Percentiles rank a stretch among this genome's conserved stretches.
Conservation (phyloP, 2,797 vertebrate genomes). For the Coilia nasus region DNA sequence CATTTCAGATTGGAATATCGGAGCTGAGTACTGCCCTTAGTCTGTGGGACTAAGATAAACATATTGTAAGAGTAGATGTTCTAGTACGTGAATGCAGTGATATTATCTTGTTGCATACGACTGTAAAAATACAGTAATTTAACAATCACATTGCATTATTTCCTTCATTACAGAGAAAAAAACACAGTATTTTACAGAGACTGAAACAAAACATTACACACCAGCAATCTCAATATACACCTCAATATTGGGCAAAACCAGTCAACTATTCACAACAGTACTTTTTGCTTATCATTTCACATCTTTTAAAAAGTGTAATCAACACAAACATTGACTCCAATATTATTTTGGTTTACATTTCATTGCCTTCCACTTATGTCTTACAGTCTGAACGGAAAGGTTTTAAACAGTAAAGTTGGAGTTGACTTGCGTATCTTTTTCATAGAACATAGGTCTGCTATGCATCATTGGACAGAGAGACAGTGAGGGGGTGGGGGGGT, state of each 20-base stretch:
- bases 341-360: slow-evolving; percentile 65
- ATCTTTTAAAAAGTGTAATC: slow-evolving; percentile 67
- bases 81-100: slow-evolving; percentile 63
- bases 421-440: slow-evolving; percentile 2
- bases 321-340: slow-evolving; percentile 71
- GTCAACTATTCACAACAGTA: slow-evolving; percentile 78
- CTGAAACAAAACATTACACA: slow-evolving; percentile 78
- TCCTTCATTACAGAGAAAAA: slow-evolving; percentile 68
- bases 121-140: slow-evolving; percentile 84
- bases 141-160: slow-evolving; percentile 77
- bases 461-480: slow-evolving; percentile 5
- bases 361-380: slow-evolving; percentile 12
- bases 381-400: slow-evolving; percentile 44
- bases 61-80: slow-evolving; percentile 7
- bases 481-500: background rate
- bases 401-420: slow-evolving; percentile 13
- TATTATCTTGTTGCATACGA: slow-evolving; percentile 79
- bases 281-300: slow-evolving; percentile 73
- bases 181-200: slow-evolving; percentile 78
- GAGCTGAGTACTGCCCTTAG: background rate
- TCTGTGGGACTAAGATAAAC: background rate
- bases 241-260: slow-evolving; percentile 82
- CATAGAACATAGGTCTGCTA: slow-evolving; percentile 6
- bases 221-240: slow-evolving; percentile 79
- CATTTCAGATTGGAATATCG: background rate